phyloP scores from a whole-genome alignment of 2,888 invertebrate species.

The Boloria euphrosyne region DNA sequence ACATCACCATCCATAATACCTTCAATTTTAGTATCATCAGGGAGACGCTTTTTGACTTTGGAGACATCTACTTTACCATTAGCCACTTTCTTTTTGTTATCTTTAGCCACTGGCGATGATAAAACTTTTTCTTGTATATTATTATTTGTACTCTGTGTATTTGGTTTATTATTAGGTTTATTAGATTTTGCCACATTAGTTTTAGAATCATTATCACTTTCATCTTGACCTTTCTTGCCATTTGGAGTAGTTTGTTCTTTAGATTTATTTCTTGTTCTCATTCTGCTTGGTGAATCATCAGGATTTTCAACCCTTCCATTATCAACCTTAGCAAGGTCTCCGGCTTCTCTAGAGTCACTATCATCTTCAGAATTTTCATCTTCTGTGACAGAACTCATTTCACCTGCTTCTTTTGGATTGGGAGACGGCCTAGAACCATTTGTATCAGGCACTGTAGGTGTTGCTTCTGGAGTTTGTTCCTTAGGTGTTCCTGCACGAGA shows the following conservation, averaged over 20 bases:
- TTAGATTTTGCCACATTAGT: conserved; percentile 55
- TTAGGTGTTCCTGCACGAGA: conserved; percentile 91
- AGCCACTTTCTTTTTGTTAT: conserved; percentile 69
- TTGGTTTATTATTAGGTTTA: conserved; percentile 52
- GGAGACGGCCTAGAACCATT: conserved; percentile 84
- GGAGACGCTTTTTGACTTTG: conserved; percentile 83
- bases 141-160: conserved; percentile 68
- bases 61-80: conserved; percentile 79
- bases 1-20: conserved; percentile 83
- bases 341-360: conserved; percentile 95
- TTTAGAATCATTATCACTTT: conserved; percentile 76
- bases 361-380: conserved; percentile 97
- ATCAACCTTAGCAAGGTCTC: conserved; percentile 90
- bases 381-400: conserved; percentile 91
- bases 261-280: conserved; percentile 93
- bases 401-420: conserved; percentile 86
- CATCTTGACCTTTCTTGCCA: conserved; percentile 74
- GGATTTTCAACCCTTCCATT: conserved; percentile 88
- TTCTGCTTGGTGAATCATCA: conserved; percentile 93
- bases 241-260: conserved; percentile 86
- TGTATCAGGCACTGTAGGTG: conserved; percentile 77
- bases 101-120: conserved; percentile 70
- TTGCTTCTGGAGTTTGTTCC: conserved; percentile 86
- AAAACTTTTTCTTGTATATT: conserved; percentile 68
- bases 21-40: conserved; percentile 80